Conservation (phyloP, 2,113 vertebrate species). For the Eptesicus fuscus region DNA sequence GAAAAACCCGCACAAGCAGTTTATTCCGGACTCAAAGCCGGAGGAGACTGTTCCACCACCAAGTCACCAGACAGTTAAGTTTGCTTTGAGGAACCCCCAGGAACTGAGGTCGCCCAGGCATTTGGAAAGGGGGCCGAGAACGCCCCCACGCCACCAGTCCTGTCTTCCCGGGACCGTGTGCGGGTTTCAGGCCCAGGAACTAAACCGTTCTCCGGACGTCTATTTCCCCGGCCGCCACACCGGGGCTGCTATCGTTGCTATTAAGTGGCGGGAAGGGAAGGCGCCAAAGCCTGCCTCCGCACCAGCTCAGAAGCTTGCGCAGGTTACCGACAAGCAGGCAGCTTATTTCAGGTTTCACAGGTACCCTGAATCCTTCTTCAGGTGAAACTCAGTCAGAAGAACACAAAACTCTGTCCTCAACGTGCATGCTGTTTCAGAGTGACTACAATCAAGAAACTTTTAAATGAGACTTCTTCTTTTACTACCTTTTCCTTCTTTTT, state of each 20-base stretch:
- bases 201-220: background rate
- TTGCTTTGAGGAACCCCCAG: background rate
- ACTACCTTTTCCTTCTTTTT: background rate
- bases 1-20: background rate
- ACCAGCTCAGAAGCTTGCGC: background rate
- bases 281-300: background rate
- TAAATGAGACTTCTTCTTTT: conserved; percentile 18
- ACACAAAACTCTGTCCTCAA: conserved; percentile 40
- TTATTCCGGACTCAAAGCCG: background rate
- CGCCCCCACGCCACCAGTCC: background rate
- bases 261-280: background rate
- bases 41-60: background rate
- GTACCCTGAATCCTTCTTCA: conserved; percentile 34
- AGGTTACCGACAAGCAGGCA: background rate
- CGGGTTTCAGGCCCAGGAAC: background rate
- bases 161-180: background rate
- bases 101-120: conserved; percentile 45
- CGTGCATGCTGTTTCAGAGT: conserved; percentile 18
- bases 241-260: conserved; percentile 1
- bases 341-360: conserved; percentile 58
- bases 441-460: conserved; percentile 11
- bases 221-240: background rate
- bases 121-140: background rate
- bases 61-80: background rate
- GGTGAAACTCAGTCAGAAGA: conserved; percentile 46